A percentile compares a stretch with the other conserved stretches of the same genome.
Evolutionary conservation across 2,113 vertebrate species (phyloP).

Genomic region (Marmota monax): DNA sequence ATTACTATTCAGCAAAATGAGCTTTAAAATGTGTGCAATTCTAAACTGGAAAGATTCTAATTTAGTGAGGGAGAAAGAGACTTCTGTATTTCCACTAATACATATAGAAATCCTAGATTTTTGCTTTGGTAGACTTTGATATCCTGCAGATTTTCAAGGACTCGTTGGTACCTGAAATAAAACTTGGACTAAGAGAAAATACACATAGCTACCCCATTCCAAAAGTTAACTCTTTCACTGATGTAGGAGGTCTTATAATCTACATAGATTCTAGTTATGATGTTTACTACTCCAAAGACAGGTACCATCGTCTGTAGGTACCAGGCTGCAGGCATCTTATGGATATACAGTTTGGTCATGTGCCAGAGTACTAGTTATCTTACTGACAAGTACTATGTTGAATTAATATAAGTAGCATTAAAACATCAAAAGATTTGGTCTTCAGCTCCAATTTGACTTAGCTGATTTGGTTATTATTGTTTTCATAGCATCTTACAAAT

Average conservation of each 20-base stretch:
- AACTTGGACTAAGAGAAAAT: neutral
- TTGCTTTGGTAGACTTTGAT: neutral
- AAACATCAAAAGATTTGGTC: neutral
- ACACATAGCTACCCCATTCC: neutral
- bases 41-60: neutral
- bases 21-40: neutral
- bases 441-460: neutral
- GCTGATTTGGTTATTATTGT: neutral
- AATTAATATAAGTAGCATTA: neutral
- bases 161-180: neutral
- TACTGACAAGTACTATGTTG: neutral
- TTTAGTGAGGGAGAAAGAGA: neutral
- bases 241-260: neutral
- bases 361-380: neutral
- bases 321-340: neutral
- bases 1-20: neutral
- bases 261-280: neutral
- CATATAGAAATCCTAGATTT: slow-evolving; percentile 3
- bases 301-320: neutral
- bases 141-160: neutral
- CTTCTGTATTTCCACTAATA: neutral
- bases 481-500: neutral
- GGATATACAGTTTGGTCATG: neutral
- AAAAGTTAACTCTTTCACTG: neutral
- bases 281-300: neutral